These are phyloP conservation scores for Drosophila tropicalis DNA, from an alignment of 1,140 invertebrate species.

Conservation along the genomic window DNA sequence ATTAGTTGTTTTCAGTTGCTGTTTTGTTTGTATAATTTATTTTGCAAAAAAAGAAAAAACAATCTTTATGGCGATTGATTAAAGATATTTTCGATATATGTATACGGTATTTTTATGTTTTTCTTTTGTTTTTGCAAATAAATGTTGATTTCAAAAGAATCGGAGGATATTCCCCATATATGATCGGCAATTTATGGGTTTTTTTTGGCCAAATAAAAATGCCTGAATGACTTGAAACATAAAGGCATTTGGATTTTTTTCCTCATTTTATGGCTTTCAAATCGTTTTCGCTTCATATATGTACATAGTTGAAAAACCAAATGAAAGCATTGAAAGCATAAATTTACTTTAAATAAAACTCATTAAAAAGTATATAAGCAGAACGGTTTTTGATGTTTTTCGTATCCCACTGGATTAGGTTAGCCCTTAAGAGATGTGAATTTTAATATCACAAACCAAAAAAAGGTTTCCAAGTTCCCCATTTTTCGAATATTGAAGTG, in stretches of 20 bases:
- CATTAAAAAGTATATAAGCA: too few species aligned
- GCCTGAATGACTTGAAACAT: constrained; percentile 3
- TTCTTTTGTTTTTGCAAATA: constrained; percentile 6
- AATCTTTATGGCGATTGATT: constrained; percentile 1
- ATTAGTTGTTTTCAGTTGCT: not conserved
- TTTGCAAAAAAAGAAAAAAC: not conserved
- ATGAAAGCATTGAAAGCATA: not conserved
- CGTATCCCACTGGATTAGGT: too few species aligned
- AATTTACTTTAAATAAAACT: not conserved
- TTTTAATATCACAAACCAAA: too few species aligned
- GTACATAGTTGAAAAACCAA: not conserved
- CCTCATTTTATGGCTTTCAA: not conserved
- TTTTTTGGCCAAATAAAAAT: not conserved
- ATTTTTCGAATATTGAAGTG: too few species aligned
- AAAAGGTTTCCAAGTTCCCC: too few species aligned
- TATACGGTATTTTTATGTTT: not conserved
- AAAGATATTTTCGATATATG: constrained; percentile 9
- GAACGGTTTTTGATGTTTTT: too few species aligned
- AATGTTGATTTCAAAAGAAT: constrained; percentile 11
- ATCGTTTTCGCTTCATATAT: not conserved
- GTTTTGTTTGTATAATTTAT: constrained; percentile 9
- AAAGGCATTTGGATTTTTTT: not conserved
- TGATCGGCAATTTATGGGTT: constrained; percentile 4
- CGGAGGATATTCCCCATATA: constrained; percentile 1
- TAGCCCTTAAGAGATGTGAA: too few species aligned